These are phyloP conservation scores for Chunga burmeisteri DNA, from an alignment of 2,113 vertebrate genomes.

Conservation along the genomic window DNA sequence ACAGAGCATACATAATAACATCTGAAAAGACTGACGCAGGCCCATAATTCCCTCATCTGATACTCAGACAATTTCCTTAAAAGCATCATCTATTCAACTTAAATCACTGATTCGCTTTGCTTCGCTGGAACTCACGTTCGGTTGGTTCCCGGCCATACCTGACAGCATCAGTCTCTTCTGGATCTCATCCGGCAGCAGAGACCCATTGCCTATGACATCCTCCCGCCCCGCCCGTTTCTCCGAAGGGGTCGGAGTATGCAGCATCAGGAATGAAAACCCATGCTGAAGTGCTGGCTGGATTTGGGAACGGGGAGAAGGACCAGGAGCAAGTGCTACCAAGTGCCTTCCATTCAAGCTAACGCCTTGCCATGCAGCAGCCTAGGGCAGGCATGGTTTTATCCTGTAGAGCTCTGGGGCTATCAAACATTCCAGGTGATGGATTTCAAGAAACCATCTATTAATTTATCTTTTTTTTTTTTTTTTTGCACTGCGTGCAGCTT, in stretches of 20 bases:
- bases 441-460: neutral
- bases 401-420: neutral
- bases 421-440: neutral
- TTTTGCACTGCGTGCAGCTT: neutral
- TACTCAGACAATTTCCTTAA: neutral
- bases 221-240: neutral
- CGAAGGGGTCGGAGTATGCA: fast-evolving
- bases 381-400: neutral
- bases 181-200: neutral
- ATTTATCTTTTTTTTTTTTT: neutral
- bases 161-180: neutral
- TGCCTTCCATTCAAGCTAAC: neutral
- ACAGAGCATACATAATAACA: neutral
- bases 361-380: neutral
- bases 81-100: neutral
- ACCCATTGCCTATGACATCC: neutral
- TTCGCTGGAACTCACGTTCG: neutral
- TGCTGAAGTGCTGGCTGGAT: fast-evolving
- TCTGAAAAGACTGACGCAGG: neutral
- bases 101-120: neutral
- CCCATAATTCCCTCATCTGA: neutral
- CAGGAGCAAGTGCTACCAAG: neutral
- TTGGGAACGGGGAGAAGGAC: neutral
- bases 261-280: fast-evolving
- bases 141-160: neutral